Conservation (phyloP, 2,888 invertebrate genomes). For the Coelinius sp. region DNA sequence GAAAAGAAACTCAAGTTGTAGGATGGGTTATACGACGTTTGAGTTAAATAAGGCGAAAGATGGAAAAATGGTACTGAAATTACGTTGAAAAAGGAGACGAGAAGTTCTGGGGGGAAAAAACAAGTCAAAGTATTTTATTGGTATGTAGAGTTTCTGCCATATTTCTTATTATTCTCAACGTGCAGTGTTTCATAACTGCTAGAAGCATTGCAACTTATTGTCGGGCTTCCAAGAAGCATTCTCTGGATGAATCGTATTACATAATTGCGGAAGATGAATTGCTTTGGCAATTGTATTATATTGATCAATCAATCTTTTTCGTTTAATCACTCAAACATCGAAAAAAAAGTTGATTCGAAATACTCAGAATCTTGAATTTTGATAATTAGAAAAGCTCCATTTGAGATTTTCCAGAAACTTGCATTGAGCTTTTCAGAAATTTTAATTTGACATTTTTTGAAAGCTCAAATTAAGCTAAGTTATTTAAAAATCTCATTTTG, state of each 20-base stretch:
- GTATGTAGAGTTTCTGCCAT: background rate
- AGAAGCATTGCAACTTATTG: background rate
- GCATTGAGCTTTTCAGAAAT: no score
- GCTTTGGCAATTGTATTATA: background rate
- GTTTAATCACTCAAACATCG: no score
- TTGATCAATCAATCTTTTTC: background rate
- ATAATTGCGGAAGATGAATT: background rate
- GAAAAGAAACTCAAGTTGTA: slow-evolving; percentile 22
- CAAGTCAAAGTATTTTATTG: slow-evolving; percentile 39
- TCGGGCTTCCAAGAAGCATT: background rate
- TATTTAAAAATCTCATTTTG: no score
- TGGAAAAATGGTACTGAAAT: slow-evolving; percentile 54
- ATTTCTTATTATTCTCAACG: background rate
- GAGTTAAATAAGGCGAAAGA: slow-evolving; percentile 22
- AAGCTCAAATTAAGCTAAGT: no score
- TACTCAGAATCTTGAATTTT: no score
- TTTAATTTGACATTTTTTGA: no score
- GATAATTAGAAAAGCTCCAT: no score
- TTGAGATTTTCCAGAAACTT: no score
- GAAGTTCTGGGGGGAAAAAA: slow-evolving; percentile 42
- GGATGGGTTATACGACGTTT: slow-evolving; percentile 25
- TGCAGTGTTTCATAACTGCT: background rate
- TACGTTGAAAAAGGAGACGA: slow-evolving; percentile 52
- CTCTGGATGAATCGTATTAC: background rate
- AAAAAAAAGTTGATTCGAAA: no score